Percentiles rank a stretch among this genome's conserved stretches.
Conservation (phyloP, 2,888 invertebrate species). For the Napeogenes inachia region DNA sequence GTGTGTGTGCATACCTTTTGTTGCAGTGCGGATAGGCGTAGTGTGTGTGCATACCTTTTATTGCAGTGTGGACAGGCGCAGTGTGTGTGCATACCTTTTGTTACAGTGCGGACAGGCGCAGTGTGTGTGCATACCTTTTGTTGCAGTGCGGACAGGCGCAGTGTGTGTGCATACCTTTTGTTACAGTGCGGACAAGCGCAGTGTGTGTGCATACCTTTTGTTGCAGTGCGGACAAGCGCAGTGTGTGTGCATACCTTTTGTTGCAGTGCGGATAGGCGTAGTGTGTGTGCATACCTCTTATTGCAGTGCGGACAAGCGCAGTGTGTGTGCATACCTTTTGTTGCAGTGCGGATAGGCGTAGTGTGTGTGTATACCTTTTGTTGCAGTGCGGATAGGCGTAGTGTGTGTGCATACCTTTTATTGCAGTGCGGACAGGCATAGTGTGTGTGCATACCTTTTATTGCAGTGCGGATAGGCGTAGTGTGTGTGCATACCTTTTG, state of each 20-base stretch:
- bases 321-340: neutral
- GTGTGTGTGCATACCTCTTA: slow-evolving; percentile 39
- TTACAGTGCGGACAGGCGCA: neutral
- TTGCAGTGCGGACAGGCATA: neutral
- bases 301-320: slow-evolving; percentile 1
- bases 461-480: slow-evolving; percentile 80
- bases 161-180: too few species aligned
- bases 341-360: neutral
- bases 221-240: neutral
- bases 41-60: too few species aligned
- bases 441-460: slow-evolving; percentile 64
- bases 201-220: neutral
- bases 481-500: too few species aligned
- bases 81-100: too few species aligned
- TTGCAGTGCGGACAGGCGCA: too few species aligned
- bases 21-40: too few species aligned
- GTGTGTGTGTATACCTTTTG: slow-evolving; percentile 40
- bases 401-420: neutral
- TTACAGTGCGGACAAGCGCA: neutral
- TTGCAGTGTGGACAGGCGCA: too few species aligned
- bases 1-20: too few species aligned
- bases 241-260: neutral
- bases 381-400: slow-evolving; percentile 1
- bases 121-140: too few species aligned
- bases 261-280: neutral